Conservation (phyloP, 92 coral and sea anemone species). For the Porites rus region DNA sequence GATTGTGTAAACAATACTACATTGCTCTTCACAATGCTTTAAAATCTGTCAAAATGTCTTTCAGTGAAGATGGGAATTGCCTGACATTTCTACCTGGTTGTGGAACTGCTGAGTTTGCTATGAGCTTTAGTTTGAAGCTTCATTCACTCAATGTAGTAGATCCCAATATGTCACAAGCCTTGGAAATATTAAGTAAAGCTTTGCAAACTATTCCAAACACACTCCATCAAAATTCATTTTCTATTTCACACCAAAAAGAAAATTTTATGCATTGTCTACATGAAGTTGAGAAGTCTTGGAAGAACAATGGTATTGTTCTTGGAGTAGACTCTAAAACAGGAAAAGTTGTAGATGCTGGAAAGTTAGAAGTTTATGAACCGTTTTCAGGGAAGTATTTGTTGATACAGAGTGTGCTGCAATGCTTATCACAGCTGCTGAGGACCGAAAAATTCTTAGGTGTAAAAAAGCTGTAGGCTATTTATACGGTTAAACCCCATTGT, state of each 20-base stretch:
- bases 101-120: constrained; percentile 80
- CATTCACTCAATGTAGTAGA: constrained; percentile 36
- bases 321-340: constrained; percentile 78
- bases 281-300: constrained; percentile 61
- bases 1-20: constrained; percentile 77
- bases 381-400: constrained; percentile 65
- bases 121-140: constrained; percentile 58
- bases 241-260: constrained; percentile 11
- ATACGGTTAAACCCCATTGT: too few relatives aligned
- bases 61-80: constrained; percentile 46
- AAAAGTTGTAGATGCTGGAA: constrained; percentile 46
- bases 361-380: constrained; percentile 73
- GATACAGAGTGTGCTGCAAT: constrained; percentile 73
- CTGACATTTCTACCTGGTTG: constrained; percentile 73
- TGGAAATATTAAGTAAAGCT: constrained; percentile 73
- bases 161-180: constrained; percentile 52
- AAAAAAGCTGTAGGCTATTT: not conserved
- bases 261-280: constrained; percentile 56
- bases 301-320: constrained; percentile 34
- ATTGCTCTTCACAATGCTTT: constrained; percentile 79
- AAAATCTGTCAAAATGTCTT: constrained; percentile 75
- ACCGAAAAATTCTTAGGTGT: constrained; percentile 75
- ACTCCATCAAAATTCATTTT: constrained; percentile 75
- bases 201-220: constrained; percentile 68
- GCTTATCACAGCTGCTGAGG: constrained; percentile 76